phyloP scores from a whole-genome alignment of 2,888 invertebrate species.

The Endomychus coccineus region DNA sequence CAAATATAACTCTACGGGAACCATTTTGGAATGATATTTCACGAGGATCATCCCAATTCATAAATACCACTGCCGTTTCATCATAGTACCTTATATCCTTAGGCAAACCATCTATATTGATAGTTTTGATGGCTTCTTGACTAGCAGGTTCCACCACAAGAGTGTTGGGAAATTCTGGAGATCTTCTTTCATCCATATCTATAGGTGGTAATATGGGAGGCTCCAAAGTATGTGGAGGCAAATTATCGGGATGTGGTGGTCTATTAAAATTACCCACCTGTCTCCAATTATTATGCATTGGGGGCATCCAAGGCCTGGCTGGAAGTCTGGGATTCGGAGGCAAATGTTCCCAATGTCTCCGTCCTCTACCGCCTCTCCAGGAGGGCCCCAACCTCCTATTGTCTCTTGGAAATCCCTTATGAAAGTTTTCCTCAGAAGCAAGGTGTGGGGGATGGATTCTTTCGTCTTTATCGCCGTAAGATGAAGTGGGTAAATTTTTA shows the following conservation, averaged over 20 bases:
- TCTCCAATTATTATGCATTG: slow-evolving; percentile 26
- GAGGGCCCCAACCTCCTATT: slow-evolving; percentile 17
- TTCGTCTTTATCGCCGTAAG: slow-evolving; percentile 24
- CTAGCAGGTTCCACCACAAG: slow-evolving; percentile 40
- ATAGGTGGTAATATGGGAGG: background rate
- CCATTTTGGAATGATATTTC: slow-evolving; percentile 83
- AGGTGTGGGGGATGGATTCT: slow-evolving; percentile 9
- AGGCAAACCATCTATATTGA: slow-evolving; percentile 73
- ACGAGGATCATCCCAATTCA: slow-evolving; percentile 78
- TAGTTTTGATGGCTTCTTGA: slow-evolving; percentile 67
- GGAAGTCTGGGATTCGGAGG: slow-evolving; percentile 9
- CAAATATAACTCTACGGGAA: slow-evolving; percentile 63
- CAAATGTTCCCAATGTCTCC: slow-evolving; percentile 12
- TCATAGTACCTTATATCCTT: slow-evolving; percentile 83
- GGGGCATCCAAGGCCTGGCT: slow-evolving; percentile 27
- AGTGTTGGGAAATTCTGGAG: slow-evolving; percentile 21
- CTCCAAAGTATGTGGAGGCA: slow-evolving; percentile 7
- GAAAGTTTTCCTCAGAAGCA: slow-evolving; percentile 6
- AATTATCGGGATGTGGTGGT: slow-evolving; percentile 11
- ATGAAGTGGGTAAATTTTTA: slow-evolving; percentile 7
- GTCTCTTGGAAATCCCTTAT: slow-evolving; percentile 11
- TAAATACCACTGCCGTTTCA: slow-evolving; percentile 74
- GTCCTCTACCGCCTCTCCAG: slow-evolving; percentile 23
- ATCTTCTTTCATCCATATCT: slow-evolving; percentile 19
- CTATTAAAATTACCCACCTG: slow-evolving; percentile 21